Base-by-base conservation (phyloP, 2,797 vertebrate species). In the Poecilia velifera region DNA sequence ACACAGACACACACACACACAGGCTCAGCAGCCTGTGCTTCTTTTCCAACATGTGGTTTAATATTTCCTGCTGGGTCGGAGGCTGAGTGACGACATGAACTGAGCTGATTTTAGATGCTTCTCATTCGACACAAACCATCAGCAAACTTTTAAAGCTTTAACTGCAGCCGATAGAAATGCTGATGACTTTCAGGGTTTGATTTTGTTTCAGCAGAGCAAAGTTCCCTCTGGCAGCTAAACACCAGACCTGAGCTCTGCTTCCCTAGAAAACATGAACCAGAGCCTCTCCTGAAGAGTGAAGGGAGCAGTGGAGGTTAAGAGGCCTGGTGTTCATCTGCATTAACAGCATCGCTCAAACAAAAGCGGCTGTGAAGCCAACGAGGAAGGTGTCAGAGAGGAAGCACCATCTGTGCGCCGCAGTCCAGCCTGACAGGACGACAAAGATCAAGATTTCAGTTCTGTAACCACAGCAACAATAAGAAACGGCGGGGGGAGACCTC, bases 331-430 rank as follows among this genome's bases (percentile, higher is more conserved):
- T 87, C 73, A 70, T 68, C 77, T 81, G 72, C 72, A 66, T 79
- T 68, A 85, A 71, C 77, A 74, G 34, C 31, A 1, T 72, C 47
- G 41, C 51, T 7, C 71, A 76, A 77, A 85, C 79, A 83, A 75
- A 74, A n/a, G 25, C 2, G 22, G 28, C 36, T 59, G n/a, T 72
- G 39, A 22, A 77, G 87, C 81, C 84, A 82, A 18, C 59, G 0
- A 28, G 64, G 88, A 80, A 16, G 83, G 84, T 77, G 78, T 82
- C 84, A 46, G 73, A 71, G 85, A 86, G 84, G 82, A 82, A 73
- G 72, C 79, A 16, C 62, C 88, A 84, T 86, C 86, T 89, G 90
- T 86, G 82, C 75, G n/a, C 80, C 72, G 79, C 89, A 71, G 74
- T 74, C 13, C 25, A 57, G 34, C 25, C 59, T 20, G 71, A 45